A percentile compares a stretch with the other conserved stretches of the same genome.
phyloP scores from a whole-genome alignment of 92 coral and sea anemone genomes.

The Epizoanthus stellaris region DNA sequence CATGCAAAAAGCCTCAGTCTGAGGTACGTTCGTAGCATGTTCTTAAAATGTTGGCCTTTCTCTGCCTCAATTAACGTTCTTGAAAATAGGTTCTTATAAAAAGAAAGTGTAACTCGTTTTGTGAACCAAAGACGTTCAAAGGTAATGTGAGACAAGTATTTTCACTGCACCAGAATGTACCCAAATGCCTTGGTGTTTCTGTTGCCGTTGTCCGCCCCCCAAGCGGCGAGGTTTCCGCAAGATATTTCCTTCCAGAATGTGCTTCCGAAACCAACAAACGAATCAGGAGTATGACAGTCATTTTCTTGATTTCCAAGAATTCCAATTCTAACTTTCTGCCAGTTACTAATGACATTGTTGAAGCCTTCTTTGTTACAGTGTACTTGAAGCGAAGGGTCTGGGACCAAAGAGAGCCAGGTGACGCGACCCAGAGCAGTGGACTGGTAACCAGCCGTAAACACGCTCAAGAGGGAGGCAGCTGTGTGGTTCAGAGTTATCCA shows the following conservation, averaged over 20 bases:
- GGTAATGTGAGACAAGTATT: no score
- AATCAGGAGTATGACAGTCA: conserved; percentile 11
- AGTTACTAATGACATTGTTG: neutral
- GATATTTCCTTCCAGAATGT: neutral
- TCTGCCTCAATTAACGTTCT: no score
- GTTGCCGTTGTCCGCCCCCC: neutral
- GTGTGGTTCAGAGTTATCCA: conserved; percentile 32
- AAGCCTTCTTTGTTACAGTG: conserved; percentile 31
- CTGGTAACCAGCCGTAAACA: conserved; percentile 24
- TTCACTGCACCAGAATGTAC: conserved; percentile 18
- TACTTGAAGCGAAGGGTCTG: conserved; percentile 23
- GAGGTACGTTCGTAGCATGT: no score
- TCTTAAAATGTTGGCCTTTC: no score
- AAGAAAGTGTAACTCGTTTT: neutral
- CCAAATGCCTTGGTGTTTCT: conserved; percentile 32
- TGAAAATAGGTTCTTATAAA: no score
- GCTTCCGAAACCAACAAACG: conserved; percentile 26
- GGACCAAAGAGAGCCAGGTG: conserved; percentile 27
- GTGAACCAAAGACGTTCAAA: neutral
- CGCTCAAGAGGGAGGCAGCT: conserved; percentile 18
- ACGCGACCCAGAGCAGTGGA: conserved; percentile 35
- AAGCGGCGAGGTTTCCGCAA: conserved; percentile 25
- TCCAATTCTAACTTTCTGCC: conserved; percentile 9
- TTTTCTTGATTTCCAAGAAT: conserved; percentile 15
- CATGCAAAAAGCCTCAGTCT: no score